These are phyloP conservation scores for Cyprinodon brontotheroides DNA, from an alignment of 2,113 vertebrate genomes.

Conservation along the genomic window DNA sequence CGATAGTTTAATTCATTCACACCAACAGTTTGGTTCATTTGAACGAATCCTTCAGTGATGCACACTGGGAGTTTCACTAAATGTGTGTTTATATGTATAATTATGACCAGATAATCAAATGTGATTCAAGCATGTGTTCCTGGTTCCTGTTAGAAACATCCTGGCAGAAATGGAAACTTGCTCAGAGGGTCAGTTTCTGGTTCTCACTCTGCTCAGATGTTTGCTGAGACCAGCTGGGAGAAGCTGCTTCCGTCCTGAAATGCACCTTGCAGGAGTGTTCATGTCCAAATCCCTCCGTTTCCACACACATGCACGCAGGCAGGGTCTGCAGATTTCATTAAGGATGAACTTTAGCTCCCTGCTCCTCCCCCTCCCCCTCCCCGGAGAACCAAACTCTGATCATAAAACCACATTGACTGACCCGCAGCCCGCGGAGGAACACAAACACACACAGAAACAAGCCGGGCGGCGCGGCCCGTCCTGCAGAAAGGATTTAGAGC, in stretches of 20 bases:
- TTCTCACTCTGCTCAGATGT: too few species aligned
- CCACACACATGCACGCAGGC: conserved; percentile 8
- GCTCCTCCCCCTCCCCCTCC: conserved; percentile 45
- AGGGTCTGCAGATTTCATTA: conserved; percentile 65
- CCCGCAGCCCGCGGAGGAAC: conserved; percentile 38
- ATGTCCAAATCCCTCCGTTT: neutral
- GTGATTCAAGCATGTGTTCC: too few species aligned
- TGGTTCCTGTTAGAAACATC: too few species aligned
- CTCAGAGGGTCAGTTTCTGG: too few species aligned
- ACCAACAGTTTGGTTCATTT: too few species aligned
- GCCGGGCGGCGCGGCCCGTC: conserved; percentile 21
- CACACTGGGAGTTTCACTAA: too few species aligned
- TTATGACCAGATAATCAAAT: too few species aligned
- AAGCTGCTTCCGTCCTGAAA: conserved; percentile 38
- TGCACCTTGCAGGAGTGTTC: conserved; percentile 33
- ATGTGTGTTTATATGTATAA: too few species aligned
- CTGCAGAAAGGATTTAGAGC: conserved; percentile 48
- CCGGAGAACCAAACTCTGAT: conserved; percentile 63
- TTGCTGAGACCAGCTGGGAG: neutral
- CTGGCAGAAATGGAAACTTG: too few species aligned
- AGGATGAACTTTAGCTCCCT: conserved; percentile 46
- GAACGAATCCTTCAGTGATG: too few species aligned
- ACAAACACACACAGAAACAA: conserved; percentile 21
- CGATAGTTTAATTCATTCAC: too few species aligned
- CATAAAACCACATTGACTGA: conserved; percentile 75